Conservation (phyloP, 2,113 vertebrate species). For the Zosterops lateralis region DNA sequence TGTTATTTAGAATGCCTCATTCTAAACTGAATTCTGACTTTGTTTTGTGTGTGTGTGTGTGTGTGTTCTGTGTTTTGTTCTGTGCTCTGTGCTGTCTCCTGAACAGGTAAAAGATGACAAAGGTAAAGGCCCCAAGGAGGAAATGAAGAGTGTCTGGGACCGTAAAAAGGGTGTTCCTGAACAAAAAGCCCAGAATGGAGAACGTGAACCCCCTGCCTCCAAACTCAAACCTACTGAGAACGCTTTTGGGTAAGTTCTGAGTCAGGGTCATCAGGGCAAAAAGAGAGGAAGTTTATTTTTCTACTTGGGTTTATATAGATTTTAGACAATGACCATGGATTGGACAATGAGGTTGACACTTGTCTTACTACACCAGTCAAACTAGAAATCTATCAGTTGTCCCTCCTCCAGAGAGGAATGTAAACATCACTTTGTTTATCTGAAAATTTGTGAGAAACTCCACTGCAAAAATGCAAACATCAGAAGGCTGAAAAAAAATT, state of each 20-base stretch:
- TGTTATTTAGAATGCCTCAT: background rate
- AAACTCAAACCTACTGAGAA: constrained; percentile 89
- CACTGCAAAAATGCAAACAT: no score
- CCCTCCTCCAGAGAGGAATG: no score
- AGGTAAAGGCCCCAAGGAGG: constrained; percentile 73
- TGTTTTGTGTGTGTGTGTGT: background rate
- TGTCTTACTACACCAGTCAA: no score
- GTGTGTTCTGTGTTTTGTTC: background rate
- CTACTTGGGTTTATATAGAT: no score
- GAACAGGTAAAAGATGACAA: constrained; percentile 82
- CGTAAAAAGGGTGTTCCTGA: constrained; percentile 75
- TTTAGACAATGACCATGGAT: no score
- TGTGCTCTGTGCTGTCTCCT: background rate
- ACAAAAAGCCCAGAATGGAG: constrained; percentile 86
- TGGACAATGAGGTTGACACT: no score
- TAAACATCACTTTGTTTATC: no score
- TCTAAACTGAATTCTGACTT: background rate
- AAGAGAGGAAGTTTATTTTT: no score
- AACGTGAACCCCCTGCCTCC: constrained; percentile 74
- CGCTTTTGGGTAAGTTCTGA: constrained; percentile 80
- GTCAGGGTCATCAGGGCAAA: background rate
- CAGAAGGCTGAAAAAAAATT: no score
- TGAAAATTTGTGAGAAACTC: no score
- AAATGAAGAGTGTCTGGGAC: constrained; percentile 77
- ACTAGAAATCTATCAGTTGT: no score